These are phyloP conservation scores for Varecia variegata DNA, from an alignment of 2,797 vertebrate genomes.

Conservation along the genomic window DNA sequence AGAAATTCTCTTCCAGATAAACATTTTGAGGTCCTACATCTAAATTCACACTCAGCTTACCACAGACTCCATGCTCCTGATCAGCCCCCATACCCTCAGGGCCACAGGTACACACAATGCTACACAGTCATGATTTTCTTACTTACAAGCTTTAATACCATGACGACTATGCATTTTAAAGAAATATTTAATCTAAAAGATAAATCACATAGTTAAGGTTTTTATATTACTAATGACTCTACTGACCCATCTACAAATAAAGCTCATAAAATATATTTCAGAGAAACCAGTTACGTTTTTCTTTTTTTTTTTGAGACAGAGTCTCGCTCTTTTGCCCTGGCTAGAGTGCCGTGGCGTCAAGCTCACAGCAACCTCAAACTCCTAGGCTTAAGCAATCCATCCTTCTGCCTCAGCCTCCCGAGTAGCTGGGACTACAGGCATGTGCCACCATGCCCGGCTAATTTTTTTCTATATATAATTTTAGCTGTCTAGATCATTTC, in stretches of 20 bases:
- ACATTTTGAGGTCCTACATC: not conserved
- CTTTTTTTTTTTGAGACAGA: too few species aligned
- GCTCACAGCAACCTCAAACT: too few species aligned
- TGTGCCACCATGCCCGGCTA: too few species aligned
- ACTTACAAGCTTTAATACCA: not conserved
- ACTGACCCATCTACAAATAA: not conserved
- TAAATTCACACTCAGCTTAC: not conserved
- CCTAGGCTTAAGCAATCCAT: too few species aligned
- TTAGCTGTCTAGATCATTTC: too few species aligned
- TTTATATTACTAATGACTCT: not conserved
- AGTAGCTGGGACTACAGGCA: too few species aligned
- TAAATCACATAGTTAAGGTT: not conserved
- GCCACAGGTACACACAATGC: not conserved
- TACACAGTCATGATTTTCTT: not conserved
- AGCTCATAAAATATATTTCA: slow-evolving; percentile 29
- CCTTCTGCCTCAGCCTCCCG: too few species aligned
- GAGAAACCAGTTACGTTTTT: slow-evolving; percentile 22
- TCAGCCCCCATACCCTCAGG: not conserved
- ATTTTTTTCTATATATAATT: too few species aligned
- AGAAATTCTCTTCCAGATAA: not conserved
- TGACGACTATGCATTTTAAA: not conserved
- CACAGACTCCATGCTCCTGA: not conserved
- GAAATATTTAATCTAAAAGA: slow-evolving; percentile 28
- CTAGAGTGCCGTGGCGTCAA: too few species aligned
- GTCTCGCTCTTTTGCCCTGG: too few species aligned